A percentile compares a stretch with the other conserved stretches of the same genome.
These are phyloP conservation scores for Craseonycteris thonglongyai DNA, from an alignment of 2,113 vertebrate species.

Conservation along the genomic window DNA sequence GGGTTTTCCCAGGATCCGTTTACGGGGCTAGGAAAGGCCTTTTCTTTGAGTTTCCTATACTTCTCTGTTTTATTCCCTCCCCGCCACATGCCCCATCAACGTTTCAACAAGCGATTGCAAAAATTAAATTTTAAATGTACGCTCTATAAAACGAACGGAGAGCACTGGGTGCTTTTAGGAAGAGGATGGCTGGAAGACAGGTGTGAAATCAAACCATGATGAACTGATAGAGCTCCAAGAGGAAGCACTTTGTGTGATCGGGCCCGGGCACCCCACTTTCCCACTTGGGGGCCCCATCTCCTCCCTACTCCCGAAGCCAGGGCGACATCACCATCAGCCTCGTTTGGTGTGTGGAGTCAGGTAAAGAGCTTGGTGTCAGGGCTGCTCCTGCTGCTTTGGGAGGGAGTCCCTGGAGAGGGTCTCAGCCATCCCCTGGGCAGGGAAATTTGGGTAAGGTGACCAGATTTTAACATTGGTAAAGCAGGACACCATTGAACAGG, in stretches of 20 bases:
- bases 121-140: not conserved
- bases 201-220: not conserved
- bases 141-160: not conserved
- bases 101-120: not conserved
- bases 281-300: not conserved
- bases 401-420: not conserved
- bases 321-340: not conserved
- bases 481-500: too few relatives aligned
- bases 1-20: not conserved
- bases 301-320: not conserved
- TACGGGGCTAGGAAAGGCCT: not conserved
- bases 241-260: fast-evolving
- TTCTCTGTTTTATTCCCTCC: not conserved
- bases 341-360: not conserved
- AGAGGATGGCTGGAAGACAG: not conserved
- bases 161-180: not conserved
- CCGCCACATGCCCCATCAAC: not conserved
- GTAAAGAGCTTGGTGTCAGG: not conserved
- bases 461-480: too few relatives aligned
- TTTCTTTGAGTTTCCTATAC: not conserved
- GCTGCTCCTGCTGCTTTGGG: not conserved
- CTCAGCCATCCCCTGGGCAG: not conserved
- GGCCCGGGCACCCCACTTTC: not conserved
- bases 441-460: too few relatives aligned
- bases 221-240: not conserved